phyloP scores from a whole-genome alignment of 2,888 invertebrate genomes.

The Aporophyla nigra region DNA sequence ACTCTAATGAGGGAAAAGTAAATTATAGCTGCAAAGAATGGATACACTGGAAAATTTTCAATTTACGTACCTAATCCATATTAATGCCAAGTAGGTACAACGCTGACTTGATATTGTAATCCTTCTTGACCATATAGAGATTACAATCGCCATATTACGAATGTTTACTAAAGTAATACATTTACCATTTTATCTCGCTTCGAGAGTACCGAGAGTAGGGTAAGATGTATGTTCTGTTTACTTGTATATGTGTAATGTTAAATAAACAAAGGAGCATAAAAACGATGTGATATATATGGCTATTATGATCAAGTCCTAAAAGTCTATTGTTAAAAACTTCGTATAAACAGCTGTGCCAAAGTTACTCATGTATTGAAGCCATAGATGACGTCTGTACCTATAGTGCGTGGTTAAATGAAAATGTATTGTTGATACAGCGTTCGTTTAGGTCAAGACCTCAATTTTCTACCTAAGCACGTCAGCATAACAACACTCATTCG shows the following conservation, averaged over 20 bases:
- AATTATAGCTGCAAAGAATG: not conserved
- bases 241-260: slow-evolving; percentile 13
- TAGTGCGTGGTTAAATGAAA: slow-evolving; percentile 18
- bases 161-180: slow-evolving; percentile 50
- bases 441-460: slow-evolving; percentile 33
- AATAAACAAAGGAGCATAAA: slow-evolving; percentile 39
- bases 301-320: slow-evolving; percentile 17
- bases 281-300: slow-evolving; percentile 6
- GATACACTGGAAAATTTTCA: not conserved
- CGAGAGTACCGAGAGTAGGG: slow-evolving; percentile 35
- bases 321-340: slow-evolving; percentile 21
- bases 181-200: slow-evolving; percentile 47
- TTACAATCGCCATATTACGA: slow-evolving; percentile 33
- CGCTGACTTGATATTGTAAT: slow-evolving; percentile 32
- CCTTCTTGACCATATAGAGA: slow-evolving; percentile 27
- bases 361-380: slow-evolving; percentile 21
- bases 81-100: slow-evolving; percentile 23
- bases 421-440: slow-evolving; percentile 18
- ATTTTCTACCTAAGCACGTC: slow-evolving; percentile 28
- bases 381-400: slow-evolving; percentile 3
- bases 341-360: slow-evolving; percentile 38
- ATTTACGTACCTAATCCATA: slow-evolving; percentile 12
- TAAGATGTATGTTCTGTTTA: slow-evolving; percentile 44
- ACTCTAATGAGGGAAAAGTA: not conserved
- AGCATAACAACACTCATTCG: slow-evolving; percentile 7